phyloP scores from a whole-genome alignment of 30 jellyfish, hydroid and myxozoan genomes.

The Rhopilema esculentum region DNA sequence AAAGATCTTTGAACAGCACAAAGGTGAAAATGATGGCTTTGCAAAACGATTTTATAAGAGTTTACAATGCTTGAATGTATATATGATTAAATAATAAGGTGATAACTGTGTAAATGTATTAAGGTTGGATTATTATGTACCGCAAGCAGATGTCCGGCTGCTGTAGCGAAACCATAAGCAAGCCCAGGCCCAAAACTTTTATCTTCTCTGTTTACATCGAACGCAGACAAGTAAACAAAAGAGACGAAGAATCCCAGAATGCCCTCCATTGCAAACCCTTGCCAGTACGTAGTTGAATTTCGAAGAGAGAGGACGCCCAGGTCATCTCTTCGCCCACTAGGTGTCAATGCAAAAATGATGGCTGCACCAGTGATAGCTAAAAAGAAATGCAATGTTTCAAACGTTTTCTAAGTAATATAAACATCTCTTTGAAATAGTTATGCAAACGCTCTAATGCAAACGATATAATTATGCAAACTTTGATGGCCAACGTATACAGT shows the following conservation, averaged over 20 bases:
- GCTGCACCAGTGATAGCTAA: constrained; percentile 81
- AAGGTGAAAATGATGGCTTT: too few species aligned
- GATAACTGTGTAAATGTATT: too few species aligned
- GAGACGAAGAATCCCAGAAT: constrained; percentile 53
- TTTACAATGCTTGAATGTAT: too few species aligned
- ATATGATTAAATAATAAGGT: too few species aligned
- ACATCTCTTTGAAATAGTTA: not conserved
- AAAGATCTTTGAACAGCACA: too few species aligned
- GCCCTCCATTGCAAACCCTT: constrained; percentile 78
- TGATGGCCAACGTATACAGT: too few species aligned
- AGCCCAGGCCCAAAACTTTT: constrained; percentile 72
- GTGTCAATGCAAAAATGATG: constrained; percentile 65
- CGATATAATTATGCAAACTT: too few species aligned
- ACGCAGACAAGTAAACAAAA: constrained; percentile 59
- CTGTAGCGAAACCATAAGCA: constrained; percentile 63
- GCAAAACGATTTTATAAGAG: too few species aligned
- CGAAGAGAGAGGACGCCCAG: constrained; percentile 64
- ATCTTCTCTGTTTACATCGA: constrained; percentile 60
- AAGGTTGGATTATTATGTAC: too few species aligned
- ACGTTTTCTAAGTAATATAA: not conserved
- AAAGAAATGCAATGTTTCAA: not conserved
- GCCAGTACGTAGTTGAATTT: constrained; percentile 60
- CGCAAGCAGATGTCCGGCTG: constrained; percentile 74
- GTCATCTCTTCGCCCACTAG: constrained; percentile 27
- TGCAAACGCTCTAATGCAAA: too few species aligned